These are phyloP conservation scores for Subacronicta megacephala DNA, from an alignment of 2,888 invertebrate genomes.

Conservation along the genomic window DNA sequence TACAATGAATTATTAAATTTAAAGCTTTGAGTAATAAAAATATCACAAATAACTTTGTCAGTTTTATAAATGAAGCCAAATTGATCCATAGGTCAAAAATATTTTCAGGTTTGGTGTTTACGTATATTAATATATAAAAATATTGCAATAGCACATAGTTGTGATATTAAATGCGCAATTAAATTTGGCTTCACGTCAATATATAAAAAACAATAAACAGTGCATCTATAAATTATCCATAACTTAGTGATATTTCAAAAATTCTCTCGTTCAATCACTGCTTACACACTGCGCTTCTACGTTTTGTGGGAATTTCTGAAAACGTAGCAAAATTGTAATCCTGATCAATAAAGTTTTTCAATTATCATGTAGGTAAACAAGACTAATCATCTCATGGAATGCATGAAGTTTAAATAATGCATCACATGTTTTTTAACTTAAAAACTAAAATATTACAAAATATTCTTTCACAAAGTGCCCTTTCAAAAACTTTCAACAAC, in stretches of 20 bases:
- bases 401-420: constrained; percentile 46
- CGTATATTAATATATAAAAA: constrained; percentile 45
- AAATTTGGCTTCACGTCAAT: constrained; percentile 56
- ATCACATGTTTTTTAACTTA: constrained; percentile 59
- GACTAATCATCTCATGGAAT: constrained; percentile 50
- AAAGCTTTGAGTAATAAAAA: constrained; percentile 74
- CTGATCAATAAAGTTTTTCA: constrained; percentile 40
- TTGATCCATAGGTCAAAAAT: constrained; percentile 44
- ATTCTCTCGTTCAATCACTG: constrained; percentile 58
- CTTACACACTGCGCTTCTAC: constrained; percentile 66
- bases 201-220: constrained; percentile 49
- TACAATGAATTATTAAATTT: constrained; percentile 66
- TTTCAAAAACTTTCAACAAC: constrained; percentile 25
- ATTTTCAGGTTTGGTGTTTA: constrained; percentile 35
- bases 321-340: constrained; percentile 64
- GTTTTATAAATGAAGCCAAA: constrained; percentile 61
- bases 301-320: constrained; percentile 73
- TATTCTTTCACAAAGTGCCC: constrained; percentile 36
- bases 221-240: constrained; percentile 41
- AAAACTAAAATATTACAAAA: constrained; percentile 51
- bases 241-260: constrained; percentile 44
- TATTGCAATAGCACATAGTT: constrained; percentile 25
- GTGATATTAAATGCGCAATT: constrained; percentile 27
- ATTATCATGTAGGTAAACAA: constrained; percentile 45
- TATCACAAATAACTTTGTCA: constrained; percentile 78